Evolutionary conservation across 2,113 vertebrate genomes (phyloP), one percentile per base, ranked within the genome.

Genomic region (Hipposideros armiger): DNA sequence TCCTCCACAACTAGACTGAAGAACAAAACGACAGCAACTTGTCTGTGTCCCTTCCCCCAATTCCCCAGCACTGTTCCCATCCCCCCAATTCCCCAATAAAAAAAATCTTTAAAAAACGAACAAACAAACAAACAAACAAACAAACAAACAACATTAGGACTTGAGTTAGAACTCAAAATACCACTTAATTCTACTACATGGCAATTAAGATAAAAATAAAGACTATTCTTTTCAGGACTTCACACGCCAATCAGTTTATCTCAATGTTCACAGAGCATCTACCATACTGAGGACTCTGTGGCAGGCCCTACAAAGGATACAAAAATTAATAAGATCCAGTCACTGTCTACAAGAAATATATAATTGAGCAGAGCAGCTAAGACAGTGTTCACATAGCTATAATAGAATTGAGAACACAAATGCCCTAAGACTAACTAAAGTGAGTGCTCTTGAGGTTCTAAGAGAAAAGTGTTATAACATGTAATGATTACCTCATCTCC

Each of bases 401-500:
- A 92, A 82, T 9, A 93, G 3, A 88, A 95, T 60, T 89, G 86
- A 77, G 19, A 96, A 87, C 56, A 78, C 28, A 89, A 93, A 62
- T 90, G 24, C 26, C 8, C 26, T 52, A 56, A 67, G 42, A 94
- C 10, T 85, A 5, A 95, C 36, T 84, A 64, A 87, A 74, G 26
- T 58, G 60, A 93, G 20, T 67, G 16, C 15, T 96, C 50, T 67
- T 92, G 15, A 86, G 15, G 15, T 32, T 56, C 7, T 4, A 85
- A 84, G 26, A 92, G 28, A 76, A 94, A 87, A 74, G 56, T 4
- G 11, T 60, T 88, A n/a, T 47, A 90, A 76, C 13, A 83, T 62
- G 3, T 76, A 16, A 60, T 9, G 72, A 2, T 97, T 98, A 99
- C 99, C 99, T 99, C 99, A 94, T 99, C 99, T 81, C 99, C 99